Evolutionary conservation across 2,888 invertebrate genomes (phyloP).

Genomic region (Criorhina ranunculi): DNA sequence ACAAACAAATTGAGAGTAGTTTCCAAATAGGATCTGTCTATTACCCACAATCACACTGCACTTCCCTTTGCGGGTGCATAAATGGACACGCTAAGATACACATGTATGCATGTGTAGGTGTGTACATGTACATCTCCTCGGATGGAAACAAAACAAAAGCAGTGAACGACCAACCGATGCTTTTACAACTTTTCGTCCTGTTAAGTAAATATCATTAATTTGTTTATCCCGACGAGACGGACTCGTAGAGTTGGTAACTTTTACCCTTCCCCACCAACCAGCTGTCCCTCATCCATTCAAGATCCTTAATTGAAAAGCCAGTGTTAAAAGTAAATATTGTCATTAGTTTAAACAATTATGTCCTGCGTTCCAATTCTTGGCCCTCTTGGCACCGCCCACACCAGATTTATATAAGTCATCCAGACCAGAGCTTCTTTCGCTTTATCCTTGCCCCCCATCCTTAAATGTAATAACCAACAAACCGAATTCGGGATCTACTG

Average conservation of each 20-base stretch:
- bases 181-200: slow-evolving; percentile 63
- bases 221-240: slow-evolving; percentile 50
- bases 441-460: slow-evolving; percentile 37
- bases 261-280: slow-evolving; percentile 13
- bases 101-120: background rate
- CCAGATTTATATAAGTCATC: background rate
- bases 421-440: slow-evolving; percentile 3
- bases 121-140: background rate
- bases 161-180: slow-evolving; percentile 9
- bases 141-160: slow-evolving; percentile 38
- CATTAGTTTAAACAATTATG: slow-evolving; percentile 76
- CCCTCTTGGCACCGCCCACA: slow-evolving; percentile 28
- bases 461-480: slow-evolving; percentile 53
- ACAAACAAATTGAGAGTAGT: slow-evolving; percentile 69
- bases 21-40: slow-evolving; percentile 61
- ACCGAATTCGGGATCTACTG: slow-evolving; percentile 44
- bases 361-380: slow-evolving; percentile 60
- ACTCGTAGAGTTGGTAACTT: slow-evolving; percentile 25
- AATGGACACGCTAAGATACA: slow-evolving; percentile 24
- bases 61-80: slow-evolving; percentile 5
- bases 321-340: slow-evolving; percentile 76
- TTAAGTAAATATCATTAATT: slow-evolving; percentile 74
- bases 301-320: slow-evolving; percentile 72
- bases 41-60: slow-evolving; percentile 32
- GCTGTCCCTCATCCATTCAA: slow-evolving; percentile 51